Conservation (phyloP, 2,113 vertebrate species). For the Paralichthys olivaceus region DNA sequence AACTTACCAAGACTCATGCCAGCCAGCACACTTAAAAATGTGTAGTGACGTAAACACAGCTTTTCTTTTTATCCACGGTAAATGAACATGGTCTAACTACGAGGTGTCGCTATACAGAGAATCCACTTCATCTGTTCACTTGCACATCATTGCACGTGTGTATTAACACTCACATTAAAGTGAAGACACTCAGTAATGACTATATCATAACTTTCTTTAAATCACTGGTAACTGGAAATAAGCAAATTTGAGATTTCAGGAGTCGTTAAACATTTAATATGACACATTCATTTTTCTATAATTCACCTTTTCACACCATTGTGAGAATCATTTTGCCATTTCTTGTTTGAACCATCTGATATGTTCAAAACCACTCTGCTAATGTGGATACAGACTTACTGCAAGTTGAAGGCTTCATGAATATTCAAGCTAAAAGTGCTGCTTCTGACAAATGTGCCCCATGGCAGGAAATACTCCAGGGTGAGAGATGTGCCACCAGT, state of each 20-base stretch:
- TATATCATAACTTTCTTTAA: not conserved
- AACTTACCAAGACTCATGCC: not conserved
- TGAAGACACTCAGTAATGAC: not conserved
- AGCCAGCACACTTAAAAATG: not conserved
- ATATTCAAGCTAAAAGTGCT: not conserved
- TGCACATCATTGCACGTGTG: not conserved
- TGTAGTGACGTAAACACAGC: not conserved
- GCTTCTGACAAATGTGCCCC: not conserved
- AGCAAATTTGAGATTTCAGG: not conserved
- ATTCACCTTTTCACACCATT: not conserved
- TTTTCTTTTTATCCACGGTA: not conserved
- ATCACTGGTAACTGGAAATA: constrained; percentile 4
- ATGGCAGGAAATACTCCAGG: not conserved
- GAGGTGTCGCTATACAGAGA: not conserved
- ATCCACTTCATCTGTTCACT: not conserved
- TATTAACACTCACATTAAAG: not conserved
- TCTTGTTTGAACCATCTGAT: constrained; percentile 1
- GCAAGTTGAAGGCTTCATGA: not conserved
- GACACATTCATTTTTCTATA: not conserved
- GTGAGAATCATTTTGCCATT: not conserved
- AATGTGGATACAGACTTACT: not conserved
- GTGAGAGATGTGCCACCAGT: not conserved
- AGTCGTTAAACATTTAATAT: not conserved
- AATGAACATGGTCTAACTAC: not conserved
- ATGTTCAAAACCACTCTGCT: not conserved